Conservation (phyloP, 2,888 invertebrate genomes). For the Orthonevra nobilis region DNA sequence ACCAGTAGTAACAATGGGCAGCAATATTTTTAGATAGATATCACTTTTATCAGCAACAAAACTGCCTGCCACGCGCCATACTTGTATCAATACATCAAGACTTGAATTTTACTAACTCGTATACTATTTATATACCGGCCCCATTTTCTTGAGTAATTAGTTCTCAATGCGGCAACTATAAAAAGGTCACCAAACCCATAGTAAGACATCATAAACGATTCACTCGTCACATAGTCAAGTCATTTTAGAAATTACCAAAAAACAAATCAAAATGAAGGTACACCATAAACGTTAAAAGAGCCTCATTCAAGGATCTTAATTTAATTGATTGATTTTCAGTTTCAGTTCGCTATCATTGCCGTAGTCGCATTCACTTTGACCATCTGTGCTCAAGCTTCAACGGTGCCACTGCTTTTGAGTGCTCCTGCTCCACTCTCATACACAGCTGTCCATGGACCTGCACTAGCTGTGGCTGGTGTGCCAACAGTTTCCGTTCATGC, state of each 20-base stretch:
- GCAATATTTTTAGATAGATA: constrained; percentile 29
- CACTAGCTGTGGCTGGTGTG: constrained; percentile 71
- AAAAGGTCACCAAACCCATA: constrained; percentile 35
- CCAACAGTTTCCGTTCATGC: constrained; percentile 71
- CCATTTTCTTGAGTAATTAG: constrained; percentile 47
- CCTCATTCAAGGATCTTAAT: background rate
- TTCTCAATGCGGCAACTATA: constrained; percentile 52
- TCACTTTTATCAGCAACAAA: constrained; percentile 11
- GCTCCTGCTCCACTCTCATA: constrained; percentile 62
- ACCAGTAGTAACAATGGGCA: constrained; percentile 4
- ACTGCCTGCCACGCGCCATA: background rate
- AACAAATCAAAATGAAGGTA: constrained; percentile 79
- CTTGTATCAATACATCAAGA: constrained; percentile 40
- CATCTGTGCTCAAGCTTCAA: constrained; percentile 75
- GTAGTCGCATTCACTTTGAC: constrained; percentile 79
- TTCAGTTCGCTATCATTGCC: constrained; percentile 77
- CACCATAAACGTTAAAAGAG: background rate
- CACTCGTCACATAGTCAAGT: constrained; percentile 74
- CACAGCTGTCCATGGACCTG: constrained; percentile 72
- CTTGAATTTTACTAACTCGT: constrained; percentile 52
- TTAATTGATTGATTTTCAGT: constrained; percentile 2
- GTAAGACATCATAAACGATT: constrained; percentile 76
- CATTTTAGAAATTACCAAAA: constrained; percentile 70
- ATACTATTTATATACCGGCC: constrained; percentile 53
- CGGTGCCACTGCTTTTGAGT: constrained; percentile 72